Percentiles rank a stretch among this genome's conserved stretches.
Conservation (phyloP, 2,113 vertebrate species). For the Microtus oregoni region DNA sequence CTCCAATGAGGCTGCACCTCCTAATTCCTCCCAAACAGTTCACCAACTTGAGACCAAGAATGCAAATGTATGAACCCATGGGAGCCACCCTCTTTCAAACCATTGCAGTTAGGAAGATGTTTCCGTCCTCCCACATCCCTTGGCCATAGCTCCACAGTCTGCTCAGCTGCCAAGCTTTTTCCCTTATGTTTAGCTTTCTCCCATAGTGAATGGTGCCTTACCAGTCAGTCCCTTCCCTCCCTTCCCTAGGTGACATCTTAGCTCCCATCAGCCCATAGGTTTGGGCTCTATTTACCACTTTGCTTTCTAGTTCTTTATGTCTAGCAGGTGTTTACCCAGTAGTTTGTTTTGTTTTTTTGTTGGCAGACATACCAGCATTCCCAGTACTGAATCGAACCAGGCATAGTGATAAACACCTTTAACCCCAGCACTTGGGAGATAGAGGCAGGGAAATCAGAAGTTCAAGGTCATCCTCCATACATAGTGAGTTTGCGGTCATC, state of each 20-base stretch:
- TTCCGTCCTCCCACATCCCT: not conserved
- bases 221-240: not conserved
- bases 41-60: not conserved
- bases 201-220: not conserved
- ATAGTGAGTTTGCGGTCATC: not conserved
- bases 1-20: not conserved
- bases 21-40: not conserved
- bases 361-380: not conserved
- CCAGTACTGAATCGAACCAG: not conserved
- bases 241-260: not conserved
- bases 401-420: no score
- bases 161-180: not conserved
- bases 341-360: not conserved
- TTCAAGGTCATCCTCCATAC: not conserved
- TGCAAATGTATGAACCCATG: not conserved
- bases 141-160: not conserved
- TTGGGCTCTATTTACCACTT: not conserved
- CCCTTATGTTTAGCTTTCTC: not conserved
- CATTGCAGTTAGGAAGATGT: not conserved
- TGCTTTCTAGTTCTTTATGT: constrained; percentile 14
- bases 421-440: not conserved
- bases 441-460: not conserved
- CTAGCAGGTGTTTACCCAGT: not conserved
- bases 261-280: not conserved
- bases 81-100: not conserved